Conservation (phyloP, 2,113 vertebrate genomes). For the Emydocephalus ijimae region DNA sequence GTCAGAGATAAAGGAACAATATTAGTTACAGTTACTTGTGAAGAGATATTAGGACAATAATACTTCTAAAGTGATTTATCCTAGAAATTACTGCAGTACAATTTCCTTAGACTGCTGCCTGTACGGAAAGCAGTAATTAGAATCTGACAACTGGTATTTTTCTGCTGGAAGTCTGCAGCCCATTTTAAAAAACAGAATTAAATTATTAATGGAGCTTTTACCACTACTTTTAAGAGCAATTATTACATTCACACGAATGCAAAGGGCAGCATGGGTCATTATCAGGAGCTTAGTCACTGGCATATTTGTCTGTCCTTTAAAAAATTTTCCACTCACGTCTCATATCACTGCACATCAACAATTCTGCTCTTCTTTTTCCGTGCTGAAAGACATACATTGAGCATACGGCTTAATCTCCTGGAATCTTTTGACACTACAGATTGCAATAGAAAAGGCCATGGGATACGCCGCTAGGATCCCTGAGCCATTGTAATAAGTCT, state of each 20-base stretch:
- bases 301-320: conserved; percentile 41
- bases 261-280: conserved; percentile 59
- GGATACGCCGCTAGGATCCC: conserved; percentile 56
- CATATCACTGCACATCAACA: conserved; percentile 70
- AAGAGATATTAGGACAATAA: not conserved
- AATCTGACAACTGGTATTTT: conserved; percentile 59
- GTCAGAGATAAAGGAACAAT: not conserved
- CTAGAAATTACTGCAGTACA: not conserved
- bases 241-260: conserved; percentile 43
- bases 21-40: not conserved
- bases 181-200: conserved; percentile 60
- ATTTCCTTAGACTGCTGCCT: not conserved
- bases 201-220: conserved; percentile 65
- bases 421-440: conserved; percentile 71
- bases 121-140: conserved; percentile 29
- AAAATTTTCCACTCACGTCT: conserved; percentile 64
- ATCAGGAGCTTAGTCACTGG: conserved; percentile 56
- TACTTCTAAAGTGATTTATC: not conserved
- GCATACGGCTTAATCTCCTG: conserved; percentile 67
- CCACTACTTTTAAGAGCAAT: conserved; percentile 65
- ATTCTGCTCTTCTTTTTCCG: conserved; percentile 63
- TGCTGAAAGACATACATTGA: conserved; percentile 60
- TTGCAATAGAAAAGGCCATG: conserved; percentile 61
- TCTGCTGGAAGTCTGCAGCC: conserved; percentile 39
- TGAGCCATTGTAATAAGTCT: conserved; percentile 62